Percentiles rank a stretch among this genome's conserved stretches.
Evolutionary conservation across 1,140 invertebrate species (phyloP).

Genomic region (Dreissena rostriformis): DNA sequence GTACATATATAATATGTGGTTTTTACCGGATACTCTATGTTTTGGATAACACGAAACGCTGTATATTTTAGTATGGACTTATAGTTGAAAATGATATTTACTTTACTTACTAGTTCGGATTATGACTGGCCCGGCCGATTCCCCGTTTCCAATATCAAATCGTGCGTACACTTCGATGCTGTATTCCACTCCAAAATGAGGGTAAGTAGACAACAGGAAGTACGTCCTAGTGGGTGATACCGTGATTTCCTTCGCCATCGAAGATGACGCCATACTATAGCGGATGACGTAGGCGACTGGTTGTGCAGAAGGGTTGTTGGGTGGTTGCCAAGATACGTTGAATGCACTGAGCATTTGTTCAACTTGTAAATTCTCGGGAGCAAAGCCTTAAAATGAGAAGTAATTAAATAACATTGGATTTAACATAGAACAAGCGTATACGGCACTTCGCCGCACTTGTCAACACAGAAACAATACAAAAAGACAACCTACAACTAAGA

Average conservation of each 20-base stretch:
- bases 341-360: neutral
- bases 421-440: neutral
- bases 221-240: neutral
- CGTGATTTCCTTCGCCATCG: neutral
- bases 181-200: slow-evolving; percentile 21
- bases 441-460: neutral
- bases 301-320: neutral
- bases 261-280: slow-evolving; percentile 10
- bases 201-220: slow-evolving; percentile 25
- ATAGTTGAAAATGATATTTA: too few species aligned
- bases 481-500: neutral
- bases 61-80: too few species aligned
- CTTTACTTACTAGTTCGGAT: slow-evolving; percentile 2
- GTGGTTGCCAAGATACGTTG: slow-evolving; percentile 12
- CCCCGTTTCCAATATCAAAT: neutral
- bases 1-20: too few species aligned
- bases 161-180: slow-evolving; percentile 17
- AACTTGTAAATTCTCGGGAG: neutral
- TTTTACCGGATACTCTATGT: too few species aligned
- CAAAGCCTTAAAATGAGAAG: neutral
- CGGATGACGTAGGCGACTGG: slow-evolving; percentile 3
- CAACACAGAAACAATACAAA: neutral
- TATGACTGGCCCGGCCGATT: neutral
- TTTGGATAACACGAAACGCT: too few species aligned
- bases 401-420: neutral